Evolutionary conservation across 1,140 invertebrate species (phyloP), one percentile per base, ranked within the genome.

Genomic region (Ceratosolen solmsi): DNA sequence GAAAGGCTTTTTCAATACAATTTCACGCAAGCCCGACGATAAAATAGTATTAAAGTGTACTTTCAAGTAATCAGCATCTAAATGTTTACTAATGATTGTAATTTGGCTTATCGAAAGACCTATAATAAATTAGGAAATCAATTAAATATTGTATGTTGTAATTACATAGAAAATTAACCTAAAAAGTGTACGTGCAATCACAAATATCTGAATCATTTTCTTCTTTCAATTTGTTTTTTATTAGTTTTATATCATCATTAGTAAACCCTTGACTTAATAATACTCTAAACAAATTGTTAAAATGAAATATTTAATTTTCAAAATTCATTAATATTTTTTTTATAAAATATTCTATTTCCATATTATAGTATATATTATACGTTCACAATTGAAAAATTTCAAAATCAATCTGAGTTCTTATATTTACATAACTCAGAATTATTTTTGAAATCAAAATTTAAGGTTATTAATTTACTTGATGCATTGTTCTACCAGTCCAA

Each of bases 1-100:
- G 22, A 38, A 38, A 17, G 88, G 89, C 56, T 87, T 89, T 56
- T 79, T 86, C 1, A 82, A 25, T 15, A 85, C 70, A 13, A 90
- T 83, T 74, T 90, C 89, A 9, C 84, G 38, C 30, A 88, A 20
- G 17, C 83, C 87, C 11, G 41, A 17, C 1, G 80, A 65, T 79
- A 88, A 78, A 63, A 83, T 80, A n/a, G 81, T 74, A n/a, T 84
- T 82, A 1, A 86, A 86, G 4, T 80, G 65, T 58, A 71, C 72
- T 58, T 83, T 87, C 63, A 86, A 84, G 80, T 83, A 70, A 2
- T 30, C 27, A 2, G 33, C 79, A 0, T 46, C 72, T 1, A n/a
- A 4, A 49, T 73, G 9, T 71, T 27, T 38, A 4, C 33, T 65
- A 0, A 25, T 33, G 20, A 60, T 11, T 20, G 30, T 25, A 1